A percentile compares a stretch with the other conserved stretches of the same genome.
Evolutionary conservation across 2,797 vertebrate species (phyloP).

Genomic region (Poeciliopsis infans): DNA sequence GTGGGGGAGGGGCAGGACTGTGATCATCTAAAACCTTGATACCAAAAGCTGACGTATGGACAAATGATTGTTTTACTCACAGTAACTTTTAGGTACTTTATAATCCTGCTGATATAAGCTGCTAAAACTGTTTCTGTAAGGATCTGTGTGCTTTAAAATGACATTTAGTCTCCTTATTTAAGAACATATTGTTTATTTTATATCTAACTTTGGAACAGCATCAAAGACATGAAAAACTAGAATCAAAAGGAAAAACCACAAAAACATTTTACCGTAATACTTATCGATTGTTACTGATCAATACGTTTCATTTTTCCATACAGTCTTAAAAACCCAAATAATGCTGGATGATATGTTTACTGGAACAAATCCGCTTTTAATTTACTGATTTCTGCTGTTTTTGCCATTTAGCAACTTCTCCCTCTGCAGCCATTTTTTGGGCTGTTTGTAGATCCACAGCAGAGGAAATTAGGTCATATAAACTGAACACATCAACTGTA

Average conservation of each 20-base stretch:
- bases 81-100: conserved; percentile 8
- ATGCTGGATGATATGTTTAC: background rate
- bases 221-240: background rate
- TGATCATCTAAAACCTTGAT: background rate
- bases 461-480: conserved; percentile 50
- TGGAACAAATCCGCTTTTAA: background rate
- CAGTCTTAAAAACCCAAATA: background rate
- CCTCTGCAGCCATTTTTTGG: conserved; percentile 18
- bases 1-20: background rate
- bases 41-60: background rate
- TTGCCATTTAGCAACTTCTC: background rate
- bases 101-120: conserved; percentile 11
- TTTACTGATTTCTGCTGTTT: background rate
- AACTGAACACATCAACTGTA: conserved; percentile 36
- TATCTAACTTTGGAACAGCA: background rate
- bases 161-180: background rate
- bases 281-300: background rate
- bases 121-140: conserved; percentile 8
- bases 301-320: background rate
- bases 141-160: conserved; percentile 2
- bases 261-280: background rate
- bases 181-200: conserved; percentile 15
- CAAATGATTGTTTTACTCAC: background rate
- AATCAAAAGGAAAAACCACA: background rate
- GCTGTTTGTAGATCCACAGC: conserved; percentile 30